Base-by-base conservation (phyloP, 2,113 vertebrate genomes). In the Equus quagga region DNA sequence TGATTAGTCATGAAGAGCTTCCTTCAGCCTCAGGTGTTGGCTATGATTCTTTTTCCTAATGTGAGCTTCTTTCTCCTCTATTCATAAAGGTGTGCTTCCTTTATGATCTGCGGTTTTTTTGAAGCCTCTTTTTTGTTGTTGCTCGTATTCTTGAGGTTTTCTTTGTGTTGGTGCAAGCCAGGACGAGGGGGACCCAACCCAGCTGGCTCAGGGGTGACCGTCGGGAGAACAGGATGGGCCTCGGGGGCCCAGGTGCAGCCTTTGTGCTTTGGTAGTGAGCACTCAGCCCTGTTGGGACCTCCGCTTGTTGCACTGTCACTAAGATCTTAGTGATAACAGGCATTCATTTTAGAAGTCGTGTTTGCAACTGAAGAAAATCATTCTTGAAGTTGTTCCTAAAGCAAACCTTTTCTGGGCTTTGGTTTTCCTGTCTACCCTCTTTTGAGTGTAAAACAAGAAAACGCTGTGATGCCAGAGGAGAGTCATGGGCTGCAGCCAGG, bases 191-290 rank as follows among this genome's bases (percentile, higher is more conserved):
- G 44, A 23, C 6, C 8, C 54, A 3, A 9, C 58, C 70, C 79
- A 18, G 15, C 28, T 12, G 33, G 36, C 69, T 85, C 28, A 2
- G 49, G 28, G 62, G 3, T 10, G 49, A 24, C 78, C 33, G 0
- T 44, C 23, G 14, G 49, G 88, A 44, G 67, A 19, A 3, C n/a
- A 1, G 23, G 12, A 4, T 8, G 23, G 46, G 70, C 70, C 51
- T 31, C 1, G 1, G 17, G 19, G n/a, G 24, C 58, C 65, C 15
- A 2, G 21, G 3, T 36, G 60, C 51, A 2, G 26, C 33, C 6
- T 51, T 19, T 51, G 1, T 4, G 0, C 17, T 46, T 8, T 0
- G 18, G 18, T 12, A 8, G 5, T 73, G 19, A 58, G 28, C 67
- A 26, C 9, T 24, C 60, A 24, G 76, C 49, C 49, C 44, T 1